A percentile compares a stretch with the other conserved stretches of the same genome.
These are phyloP conservation scores for Cololabis saira DNA, from an alignment of 2,113 vertebrate species.

Conservation along the genomic window DNA sequence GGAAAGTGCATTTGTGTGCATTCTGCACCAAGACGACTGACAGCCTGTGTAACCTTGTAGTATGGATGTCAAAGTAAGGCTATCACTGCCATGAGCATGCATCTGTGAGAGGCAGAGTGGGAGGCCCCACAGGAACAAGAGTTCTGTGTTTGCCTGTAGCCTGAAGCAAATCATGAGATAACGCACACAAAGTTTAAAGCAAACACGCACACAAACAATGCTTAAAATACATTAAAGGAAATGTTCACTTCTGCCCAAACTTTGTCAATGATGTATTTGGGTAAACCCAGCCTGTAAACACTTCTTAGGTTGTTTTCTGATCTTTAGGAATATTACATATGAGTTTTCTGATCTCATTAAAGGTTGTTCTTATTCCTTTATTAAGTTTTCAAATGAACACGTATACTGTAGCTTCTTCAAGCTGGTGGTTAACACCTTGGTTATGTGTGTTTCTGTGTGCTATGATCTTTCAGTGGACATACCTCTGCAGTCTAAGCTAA, in stretches of 20 bases:
- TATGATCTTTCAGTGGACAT: background rate
- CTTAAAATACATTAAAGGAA: background rate
- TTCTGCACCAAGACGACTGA: constrained; percentile 29
- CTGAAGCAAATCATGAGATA: constrained; percentile 22
- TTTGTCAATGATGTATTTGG: background rate
- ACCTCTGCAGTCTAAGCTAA: constrained; percentile 13
- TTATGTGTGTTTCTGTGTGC: background rate
- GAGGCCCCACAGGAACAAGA: constrained; percentile 24
- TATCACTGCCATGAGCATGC: constrained; percentile 26
- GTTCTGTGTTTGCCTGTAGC: constrained; percentile 9
- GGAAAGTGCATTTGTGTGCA: constrained; percentile 7
- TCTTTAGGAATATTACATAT: background rate
- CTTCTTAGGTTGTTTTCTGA: background rate
- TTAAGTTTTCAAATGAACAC: background rate
- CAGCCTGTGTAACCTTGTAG: constrained; percentile 35
- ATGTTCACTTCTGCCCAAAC: background rate
- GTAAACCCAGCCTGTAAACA: background rate
- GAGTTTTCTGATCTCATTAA: background rate
- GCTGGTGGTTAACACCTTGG: background rate
- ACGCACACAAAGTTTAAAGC: background rate
- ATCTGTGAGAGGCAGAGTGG: constrained; percentile 14
- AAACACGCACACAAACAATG: constrained; percentile 8
- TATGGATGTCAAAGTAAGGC: constrained; percentile 47
- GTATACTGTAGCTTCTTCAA: background rate
- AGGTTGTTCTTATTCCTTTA: background rate